Base-by-base conservation (phyloP, 1,140 invertebrate genomes). In the Drosophila nasuta region DNA sequence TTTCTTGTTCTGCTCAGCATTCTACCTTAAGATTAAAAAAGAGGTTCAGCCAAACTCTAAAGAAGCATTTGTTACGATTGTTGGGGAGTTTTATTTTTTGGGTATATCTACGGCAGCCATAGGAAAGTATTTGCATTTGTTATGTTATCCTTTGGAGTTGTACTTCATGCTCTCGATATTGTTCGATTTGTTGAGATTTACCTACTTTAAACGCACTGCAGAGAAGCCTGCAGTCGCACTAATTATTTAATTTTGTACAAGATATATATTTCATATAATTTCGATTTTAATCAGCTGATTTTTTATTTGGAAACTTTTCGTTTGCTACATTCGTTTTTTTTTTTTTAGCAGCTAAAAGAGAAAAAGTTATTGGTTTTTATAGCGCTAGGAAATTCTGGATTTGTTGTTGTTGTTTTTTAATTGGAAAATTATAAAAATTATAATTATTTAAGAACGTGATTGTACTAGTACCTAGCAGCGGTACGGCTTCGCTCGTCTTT, bases 401-500 rank as follows among this genome's bases (percentile, higher is more conserved):
- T 60, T 85, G 63, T 83, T 38, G 52, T 66, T 43, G 11, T 74
- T 69, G 30, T 58, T 46, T 63, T 63, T 63, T 83, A 58, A 41
- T 33, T 82, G 48, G 79, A 72, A 87, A 91, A 68, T 51, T 33
- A 75, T 77, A 51, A 80, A 64, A 65, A 52, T 75, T 69, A 77
- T n/a, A 71, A 82, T 68, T 65, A 66, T 41, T 52, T 54, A 52
- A 77, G 41, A 66, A 54, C 67, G 74, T 46, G 17, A 60, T 51
- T 52, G 65, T 67, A 67, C 62, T 77, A 88, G 69, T 91, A 99
- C 98, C 98, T 97, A 99, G 98, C 93, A 99, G 95, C 92, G 98
- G 98, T 93, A 99, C 96, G 92, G 98, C 97, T 93, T 99, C 98
- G 93, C 97, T 98, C 92, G 98, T 98, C 94, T 98, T 97, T 93